Evolutionary conservation across 2,113 vertebrate genomes (phyloP).

Genomic region (Carassius gibelio): DNA sequence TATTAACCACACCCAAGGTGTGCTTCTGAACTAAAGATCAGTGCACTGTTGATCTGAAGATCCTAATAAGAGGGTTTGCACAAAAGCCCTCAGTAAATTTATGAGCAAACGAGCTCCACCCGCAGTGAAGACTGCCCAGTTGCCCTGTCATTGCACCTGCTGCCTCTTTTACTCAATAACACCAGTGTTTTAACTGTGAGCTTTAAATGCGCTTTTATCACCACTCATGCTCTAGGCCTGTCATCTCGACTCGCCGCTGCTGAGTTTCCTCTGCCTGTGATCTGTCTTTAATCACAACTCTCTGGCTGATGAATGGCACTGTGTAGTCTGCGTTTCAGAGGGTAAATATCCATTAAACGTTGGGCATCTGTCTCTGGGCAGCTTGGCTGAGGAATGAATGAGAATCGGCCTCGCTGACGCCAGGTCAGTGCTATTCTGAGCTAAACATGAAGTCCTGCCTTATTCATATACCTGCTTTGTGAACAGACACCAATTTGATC

Average conservation of each 20-base stretch:
- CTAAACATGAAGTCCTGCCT: conserved; percentile 33
- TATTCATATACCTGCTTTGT: conserved; percentile 34
- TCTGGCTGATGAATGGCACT: conserved; percentile 39
- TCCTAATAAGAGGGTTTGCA: conserved; percentile 19
- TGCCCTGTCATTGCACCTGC: conserved; percentile 35
- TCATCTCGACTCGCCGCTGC: conserved; percentile 35
- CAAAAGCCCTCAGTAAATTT: conserved; percentile 3
- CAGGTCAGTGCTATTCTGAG: conserved; percentile 42
- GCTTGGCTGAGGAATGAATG: conserved; percentile 39
- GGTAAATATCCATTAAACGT: conserved; percentile 50
- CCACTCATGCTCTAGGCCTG: conserved; percentile 34
- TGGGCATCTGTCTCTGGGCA: conserved; percentile 45
- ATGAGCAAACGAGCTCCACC: not conserved
- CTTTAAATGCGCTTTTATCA: conserved; percentile 53
- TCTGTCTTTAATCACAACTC: conserved; percentile 49
- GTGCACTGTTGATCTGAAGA: conserved; percentile 20
- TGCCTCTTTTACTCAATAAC: conserved; percentile 36
- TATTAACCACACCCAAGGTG: not conserved
- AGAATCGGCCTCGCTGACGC: conserved; percentile 33
- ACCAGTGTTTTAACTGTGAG: conserved; percentile 38
- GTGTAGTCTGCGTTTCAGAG: conserved; percentile 38
- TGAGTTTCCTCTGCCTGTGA: conserved; percentile 15
- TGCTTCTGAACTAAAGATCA: conserved; percentile 23
- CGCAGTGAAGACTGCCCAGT: conserved; percentile 5
- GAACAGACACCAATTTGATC: conserved; percentile 48